Conservation (phyloP, 2,797 vertebrate genomes). For the Poecilia picta region DNA sequence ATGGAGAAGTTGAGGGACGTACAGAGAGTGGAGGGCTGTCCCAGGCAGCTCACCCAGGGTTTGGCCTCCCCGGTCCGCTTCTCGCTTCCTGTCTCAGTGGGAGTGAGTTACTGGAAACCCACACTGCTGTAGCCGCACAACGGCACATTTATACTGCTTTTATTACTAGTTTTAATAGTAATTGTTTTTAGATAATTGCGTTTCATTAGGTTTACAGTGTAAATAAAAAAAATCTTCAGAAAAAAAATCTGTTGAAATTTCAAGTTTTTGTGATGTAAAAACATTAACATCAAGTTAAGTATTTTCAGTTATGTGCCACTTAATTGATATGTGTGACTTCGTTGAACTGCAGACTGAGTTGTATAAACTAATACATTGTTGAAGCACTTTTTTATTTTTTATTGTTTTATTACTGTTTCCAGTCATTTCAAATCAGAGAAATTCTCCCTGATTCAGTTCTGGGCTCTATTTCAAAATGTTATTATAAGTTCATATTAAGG, state of each 20-base stretch:
- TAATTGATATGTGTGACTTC: background rate
- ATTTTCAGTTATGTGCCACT: background rate
- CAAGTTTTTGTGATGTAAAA: background rate
- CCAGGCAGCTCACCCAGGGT: too few species aligned
- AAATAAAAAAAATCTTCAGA: background rate
- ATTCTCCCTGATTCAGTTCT: background rate
- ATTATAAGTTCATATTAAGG: background rate
- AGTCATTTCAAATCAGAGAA: background rate
- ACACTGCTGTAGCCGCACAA: constrained; percentile 2
- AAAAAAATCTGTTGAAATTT: background rate
- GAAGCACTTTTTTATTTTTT: background rate
- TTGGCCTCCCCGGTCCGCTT: constrained; percentile 9
- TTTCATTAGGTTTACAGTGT: background rate
- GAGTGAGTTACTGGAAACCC: constrained; percentile 54
- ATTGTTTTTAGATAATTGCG: background rate
- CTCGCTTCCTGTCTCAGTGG: constrained; percentile 47
- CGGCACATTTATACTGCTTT: background rate
- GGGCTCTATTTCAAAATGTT: background rate
- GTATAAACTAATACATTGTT: background rate
- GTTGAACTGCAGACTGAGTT: background rate
- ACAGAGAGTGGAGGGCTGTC: constrained; percentile 23
- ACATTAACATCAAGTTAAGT: background rate
- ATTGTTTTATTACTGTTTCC: background rate
- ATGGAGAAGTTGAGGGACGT: constrained; percentile 9
- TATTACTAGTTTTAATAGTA: background rate